phyloP scores from a whole-genome alignment of 2,888 invertebrate genomes.

The Drosophila colorata region DNA sequence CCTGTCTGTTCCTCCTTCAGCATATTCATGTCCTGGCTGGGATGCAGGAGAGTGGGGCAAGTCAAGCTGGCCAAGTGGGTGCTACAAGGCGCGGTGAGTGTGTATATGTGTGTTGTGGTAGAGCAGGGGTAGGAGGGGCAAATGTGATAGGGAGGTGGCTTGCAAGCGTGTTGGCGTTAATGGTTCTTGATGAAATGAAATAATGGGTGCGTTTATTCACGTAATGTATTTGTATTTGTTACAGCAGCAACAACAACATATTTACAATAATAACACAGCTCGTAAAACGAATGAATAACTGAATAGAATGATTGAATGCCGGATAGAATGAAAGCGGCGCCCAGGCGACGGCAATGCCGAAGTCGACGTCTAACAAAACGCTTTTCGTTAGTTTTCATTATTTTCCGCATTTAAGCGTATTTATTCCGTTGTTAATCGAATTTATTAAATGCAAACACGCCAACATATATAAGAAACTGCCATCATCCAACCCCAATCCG shows the following conservation, averaged over 20 bases:
- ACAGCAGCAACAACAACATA: slow-evolving; percentile 68
- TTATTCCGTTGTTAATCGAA: slow-evolving; percentile 83
- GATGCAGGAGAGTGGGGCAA: slow-evolving; percentile 20
- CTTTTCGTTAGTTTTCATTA: slow-evolving; percentile 82
- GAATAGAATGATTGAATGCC: slow-evolving; percentile 79
- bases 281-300: slow-evolving; percentile 79
- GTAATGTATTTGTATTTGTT: slow-evolving; percentile 82
- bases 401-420: slow-evolving; percentile 83
- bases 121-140: background rate
- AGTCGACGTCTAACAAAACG: slow-evolving; percentile 73
- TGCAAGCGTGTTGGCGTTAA: slow-evolving; percentile 82
- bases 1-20: slow-evolving; percentile 50
- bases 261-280: slow-evolving; percentile 82
- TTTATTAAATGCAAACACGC: slow-evolving; percentile 84
- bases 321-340: slow-evolving; percentile 76
- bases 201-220: slow-evolving; percentile 83
- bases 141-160: slow-evolving; percentile 19
- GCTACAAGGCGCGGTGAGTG: slow-evolving; percentile 64
- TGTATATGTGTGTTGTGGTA: slow-evolving; percentile 13
- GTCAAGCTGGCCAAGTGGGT: slow-evolving; percentile 67
- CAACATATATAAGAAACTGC: slow-evolving; percentile 58
- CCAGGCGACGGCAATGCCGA: slow-evolving; percentile 46
- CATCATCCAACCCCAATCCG: slow-evolving; percentile 21
- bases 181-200: slow-evolving; percentile 83
- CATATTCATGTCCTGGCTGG: slow-evolving; percentile 59